Evolutionary conservation across 2,888 invertebrate species (phyloP).

Genomic region (Euclidia mi): DNA sequence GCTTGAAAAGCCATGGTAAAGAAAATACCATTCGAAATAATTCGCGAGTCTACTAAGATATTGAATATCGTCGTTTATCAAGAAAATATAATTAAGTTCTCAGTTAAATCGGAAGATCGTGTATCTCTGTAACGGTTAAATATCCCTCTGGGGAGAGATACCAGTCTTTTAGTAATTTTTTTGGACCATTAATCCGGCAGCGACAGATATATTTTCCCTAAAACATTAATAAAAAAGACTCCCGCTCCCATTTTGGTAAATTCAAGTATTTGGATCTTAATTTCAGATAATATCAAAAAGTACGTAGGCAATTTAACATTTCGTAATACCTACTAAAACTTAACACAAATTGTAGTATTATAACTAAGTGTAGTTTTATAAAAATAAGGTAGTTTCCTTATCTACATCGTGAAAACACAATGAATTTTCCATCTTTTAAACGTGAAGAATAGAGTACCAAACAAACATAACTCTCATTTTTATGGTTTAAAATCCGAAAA

Average conservation of each 20-base stretch:
- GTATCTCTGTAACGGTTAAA: constrained; percentile 36
- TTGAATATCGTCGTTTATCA: constrained; percentile 17
- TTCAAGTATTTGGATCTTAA: background rate
- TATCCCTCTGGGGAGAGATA: constrained; percentile 45
- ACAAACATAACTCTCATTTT: too few relatives aligned
- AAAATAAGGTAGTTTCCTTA: too few relatives aligned
- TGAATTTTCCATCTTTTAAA: too few relatives aligned
- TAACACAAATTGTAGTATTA: too few relatives aligned
- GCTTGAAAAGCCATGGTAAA: too few relatives aligned
- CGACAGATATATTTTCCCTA: constrained; percentile 1
- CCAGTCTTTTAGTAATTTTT: constrained; percentile 37
- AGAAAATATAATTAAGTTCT: constrained; percentile 39
- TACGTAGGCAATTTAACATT: too few relatives aligned
- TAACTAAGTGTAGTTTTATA: too few relatives aligned
- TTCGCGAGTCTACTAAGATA: background rate
- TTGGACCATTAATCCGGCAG: constrained; percentile 32
- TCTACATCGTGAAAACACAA: too few relatives aligned
- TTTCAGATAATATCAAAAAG: background rate
- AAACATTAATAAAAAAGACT: background rate
- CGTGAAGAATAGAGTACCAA: too few relatives aligned
- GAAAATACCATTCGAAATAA: too few relatives aligned
- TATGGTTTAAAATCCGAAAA: too few relatives aligned
- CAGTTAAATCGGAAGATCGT: constrained; percentile 43
- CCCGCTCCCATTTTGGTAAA: background rate
- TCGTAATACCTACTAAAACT: too few relatives aligned